These are phyloP conservation scores for Champsocephalus esox DNA, from an alignment of 2,797 vertebrate genomes.

Conservation along the genomic window DNA sequence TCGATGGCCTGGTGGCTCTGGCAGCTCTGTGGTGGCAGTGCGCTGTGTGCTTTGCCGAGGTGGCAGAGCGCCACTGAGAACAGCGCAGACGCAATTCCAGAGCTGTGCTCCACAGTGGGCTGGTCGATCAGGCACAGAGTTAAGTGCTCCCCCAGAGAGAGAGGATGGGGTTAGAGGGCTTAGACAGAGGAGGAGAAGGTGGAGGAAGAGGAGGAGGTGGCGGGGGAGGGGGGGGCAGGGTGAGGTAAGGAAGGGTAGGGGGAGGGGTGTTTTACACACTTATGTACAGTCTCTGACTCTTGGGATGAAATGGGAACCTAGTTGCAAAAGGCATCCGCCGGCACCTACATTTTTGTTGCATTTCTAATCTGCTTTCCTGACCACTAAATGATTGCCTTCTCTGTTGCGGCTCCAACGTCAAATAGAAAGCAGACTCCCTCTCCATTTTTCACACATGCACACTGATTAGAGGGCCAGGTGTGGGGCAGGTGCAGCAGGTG, in stretches of 20 bases:
- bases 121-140: conserved; percentile 87
- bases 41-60: conserved; percentile 77
- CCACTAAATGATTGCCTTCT: conserved; percentile 23
- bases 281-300: conserved; percentile 44
- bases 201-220: conserved; percentile 41
- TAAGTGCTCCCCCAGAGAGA: conserved; percentile 87
- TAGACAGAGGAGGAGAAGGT: conserved; percentile 57
- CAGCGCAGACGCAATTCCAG: conserved; percentile 72
- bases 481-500: conserved; percentile 82
- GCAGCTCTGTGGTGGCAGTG: conserved; percentile 70
- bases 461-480: conserved; percentile 82
- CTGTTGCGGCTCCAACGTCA: conserved; percentile 8
- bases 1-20: conserved; percentile 83
- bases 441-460: conserved; percentile 68
- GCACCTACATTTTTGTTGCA: conserved; percentile 46
- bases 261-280: conserved; percentile 47
- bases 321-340: conserved; percentile 34
- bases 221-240: conserved; percentile 20
- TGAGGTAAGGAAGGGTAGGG: conserved; percentile 51
- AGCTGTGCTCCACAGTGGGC: conserved; percentile 77
- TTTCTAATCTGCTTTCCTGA: conserved; percentile 49
- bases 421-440: conserved; percentile 33
- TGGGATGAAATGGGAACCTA: conserved; percentile 45
- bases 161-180: conserved; percentile 72
- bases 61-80: conserved; percentile 78